These are phyloP conservation scores for Cyphomyrus plagiostoma DNA, from an alignment of 2,113 vertebrate genomes.

Conservation along the genomic window DNA sequence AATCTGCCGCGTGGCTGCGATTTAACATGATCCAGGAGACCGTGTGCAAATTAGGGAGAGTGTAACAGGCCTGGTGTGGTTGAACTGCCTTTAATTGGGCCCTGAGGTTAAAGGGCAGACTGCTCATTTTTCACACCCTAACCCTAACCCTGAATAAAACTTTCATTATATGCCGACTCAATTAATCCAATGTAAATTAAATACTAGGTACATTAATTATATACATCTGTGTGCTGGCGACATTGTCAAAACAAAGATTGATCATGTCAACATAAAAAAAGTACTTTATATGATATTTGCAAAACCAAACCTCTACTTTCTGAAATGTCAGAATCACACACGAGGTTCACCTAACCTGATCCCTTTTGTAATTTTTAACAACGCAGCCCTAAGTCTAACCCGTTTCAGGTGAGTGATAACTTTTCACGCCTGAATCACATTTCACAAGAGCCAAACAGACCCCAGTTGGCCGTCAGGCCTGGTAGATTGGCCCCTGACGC, in stretches of 20 bases:
- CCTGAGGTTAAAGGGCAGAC: background rate
- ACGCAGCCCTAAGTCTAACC: background rate
- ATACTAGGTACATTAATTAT: background rate
- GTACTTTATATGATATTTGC: background rate
- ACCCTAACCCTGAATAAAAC: background rate
- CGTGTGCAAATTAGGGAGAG: background rate
- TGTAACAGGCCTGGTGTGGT: background rate
- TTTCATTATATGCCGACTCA: background rate
- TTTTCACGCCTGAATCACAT: background rate
- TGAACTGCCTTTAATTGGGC: background rate
- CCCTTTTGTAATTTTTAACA: background rate
- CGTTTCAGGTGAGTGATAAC: background rate
- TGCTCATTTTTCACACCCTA: background rate
- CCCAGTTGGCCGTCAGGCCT: background rate
- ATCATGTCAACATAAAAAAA: background rate
- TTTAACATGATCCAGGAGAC: constrained; percentile 13
- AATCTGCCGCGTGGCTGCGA: background rate
- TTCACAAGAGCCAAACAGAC: background rate
- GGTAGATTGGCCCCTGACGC: background rate
- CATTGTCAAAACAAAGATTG: background rate
- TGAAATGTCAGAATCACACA: background rate
- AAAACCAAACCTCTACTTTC: background rate
- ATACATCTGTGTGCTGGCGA: background rate
- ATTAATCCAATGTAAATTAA: background rate
- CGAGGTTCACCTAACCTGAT: background rate